Conservation (phyloP, 2,113 vertebrate species). For the Malaclemys terrapin region DNA sequence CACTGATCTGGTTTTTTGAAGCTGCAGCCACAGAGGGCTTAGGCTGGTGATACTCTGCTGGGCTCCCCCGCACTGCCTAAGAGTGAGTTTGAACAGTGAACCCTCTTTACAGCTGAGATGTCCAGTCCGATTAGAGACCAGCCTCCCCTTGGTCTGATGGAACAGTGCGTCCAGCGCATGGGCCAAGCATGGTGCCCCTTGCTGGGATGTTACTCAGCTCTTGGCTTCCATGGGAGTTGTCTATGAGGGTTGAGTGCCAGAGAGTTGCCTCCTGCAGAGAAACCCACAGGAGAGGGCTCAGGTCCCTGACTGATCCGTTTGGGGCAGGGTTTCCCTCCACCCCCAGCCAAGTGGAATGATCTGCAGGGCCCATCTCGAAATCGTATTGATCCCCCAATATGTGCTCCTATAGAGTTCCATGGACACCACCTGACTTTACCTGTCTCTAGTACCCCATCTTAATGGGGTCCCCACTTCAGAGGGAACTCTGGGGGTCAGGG, state of each 20-base stretch:
- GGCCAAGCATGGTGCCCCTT: background rate
- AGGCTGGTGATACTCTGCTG: background rate
- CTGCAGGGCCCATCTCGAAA: background rate
- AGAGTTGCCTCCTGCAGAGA: fast-evolving
- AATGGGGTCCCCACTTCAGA: background rate
- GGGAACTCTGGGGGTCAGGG: background rate
- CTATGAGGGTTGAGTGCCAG: background rate
- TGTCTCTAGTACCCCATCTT: background rate
- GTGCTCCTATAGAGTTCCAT: background rate
- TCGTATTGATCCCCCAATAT: background rate
- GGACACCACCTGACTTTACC: background rate
- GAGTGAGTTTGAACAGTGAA: background rate
- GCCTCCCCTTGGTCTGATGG: background rate
- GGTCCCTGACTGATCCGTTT: fast-evolving
- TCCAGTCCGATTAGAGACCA: background rate
- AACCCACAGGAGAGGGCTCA: fast-evolving
- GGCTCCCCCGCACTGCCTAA: fast-evolving
- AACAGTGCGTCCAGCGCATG: fast-evolving
- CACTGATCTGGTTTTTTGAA: background rate
- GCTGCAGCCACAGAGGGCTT: background rate
- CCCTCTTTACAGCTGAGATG: background rate
- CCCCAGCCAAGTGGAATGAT: background rate
- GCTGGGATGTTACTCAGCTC: background rate
- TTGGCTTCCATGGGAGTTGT: background rate
- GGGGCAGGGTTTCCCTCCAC: fast-evolving